Evolutionary conservation across 1,140 invertebrate genomes (phyloP).

Genomic region (Panagrolaimus sp.): DNA sequence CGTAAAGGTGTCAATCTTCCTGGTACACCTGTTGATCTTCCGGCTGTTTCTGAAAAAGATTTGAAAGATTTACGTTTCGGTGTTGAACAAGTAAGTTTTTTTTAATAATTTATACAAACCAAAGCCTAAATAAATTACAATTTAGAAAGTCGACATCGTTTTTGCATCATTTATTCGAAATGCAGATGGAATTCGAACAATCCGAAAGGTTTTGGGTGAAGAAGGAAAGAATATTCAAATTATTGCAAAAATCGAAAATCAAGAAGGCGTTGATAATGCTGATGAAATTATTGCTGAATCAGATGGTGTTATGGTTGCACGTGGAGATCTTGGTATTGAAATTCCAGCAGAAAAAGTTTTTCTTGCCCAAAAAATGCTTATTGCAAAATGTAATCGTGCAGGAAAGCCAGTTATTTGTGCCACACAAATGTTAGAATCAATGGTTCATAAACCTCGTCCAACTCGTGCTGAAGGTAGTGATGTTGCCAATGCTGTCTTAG

Average conservation of each 20-base stretch:
- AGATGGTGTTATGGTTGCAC: conserved; percentile 62
- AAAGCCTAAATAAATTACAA: background rate
- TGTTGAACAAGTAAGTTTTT: conserved; percentile 73
- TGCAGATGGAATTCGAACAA: conserved; percentile 78
- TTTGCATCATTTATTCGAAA: conserved; percentile 97
- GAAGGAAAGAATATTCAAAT: conserved; percentile 72
- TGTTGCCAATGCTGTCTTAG: conserved; percentile 68
- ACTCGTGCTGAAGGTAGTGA: conserved; percentile 65
- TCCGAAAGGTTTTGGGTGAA: conserved; percentile 75
- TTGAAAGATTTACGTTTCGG: conserved; percentile 87
- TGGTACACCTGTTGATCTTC: conserved; percentile 87
- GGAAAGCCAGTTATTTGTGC: conserved; percentile 67
- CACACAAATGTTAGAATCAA: conserved; percentile 62
- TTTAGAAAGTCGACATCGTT: conserved; percentile 80
- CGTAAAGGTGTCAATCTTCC: conserved; percentile 96
- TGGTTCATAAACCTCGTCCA: conserved; percentile 64
- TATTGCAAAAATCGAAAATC: conserved; percentile 62
- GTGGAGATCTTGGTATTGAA: conserved; percentile 61
- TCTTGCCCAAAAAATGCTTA: conserved; percentile 71
- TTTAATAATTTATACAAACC: background rate
- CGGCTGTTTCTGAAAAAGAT: conserved; percentile 96
- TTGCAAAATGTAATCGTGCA: conserved; percentile 60
- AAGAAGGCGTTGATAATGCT: conserved; percentile 61
- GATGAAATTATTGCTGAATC: conserved; percentile 61
- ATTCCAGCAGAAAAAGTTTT: conserved; percentile 94